Conservation (phyloP, 2,888 invertebrate species). For the Periphyllus acericola region DNA sequence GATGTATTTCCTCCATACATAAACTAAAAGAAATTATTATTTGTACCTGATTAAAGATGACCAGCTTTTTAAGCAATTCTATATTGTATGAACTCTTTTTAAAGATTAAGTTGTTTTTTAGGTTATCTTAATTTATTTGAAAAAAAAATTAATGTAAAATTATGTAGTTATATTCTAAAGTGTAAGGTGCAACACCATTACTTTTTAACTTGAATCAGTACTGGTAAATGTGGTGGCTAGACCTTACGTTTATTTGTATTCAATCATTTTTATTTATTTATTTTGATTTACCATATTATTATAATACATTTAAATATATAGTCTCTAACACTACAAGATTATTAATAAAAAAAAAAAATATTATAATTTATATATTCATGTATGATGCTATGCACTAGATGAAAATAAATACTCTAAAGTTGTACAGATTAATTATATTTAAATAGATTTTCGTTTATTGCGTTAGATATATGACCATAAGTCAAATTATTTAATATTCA, state of each 20-base stretch:
- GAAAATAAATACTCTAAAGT: neutral
- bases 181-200: constrained; percentile 57
- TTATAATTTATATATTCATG: constrained; percentile 3
- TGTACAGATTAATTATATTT: neutral
- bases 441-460: neutral
- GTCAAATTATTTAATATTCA: constrained; percentile 9
- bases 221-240: constrained; percentile 26
- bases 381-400: neutral
- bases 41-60: constrained; percentile 57
- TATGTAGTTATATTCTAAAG: constrained; percentile 53
- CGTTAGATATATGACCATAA: neutral
- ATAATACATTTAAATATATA: constrained; percentile 15
- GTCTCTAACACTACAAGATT: constrained; percentile 11
- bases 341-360: neutral
- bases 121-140: constrained; percentile 49
- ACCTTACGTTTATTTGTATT: constrained; percentile 25
- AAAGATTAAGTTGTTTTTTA: constrained; percentile 38
- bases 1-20: constrained; percentile 58
- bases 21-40: constrained; percentile 47
- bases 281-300: constrained; percentile 19
- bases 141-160: constrained; percentile 5
- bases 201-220: constrained; percentile 18
- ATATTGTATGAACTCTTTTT: constrained; percentile 36
- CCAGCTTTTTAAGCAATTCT: constrained; percentile 41
- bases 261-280: constrained; percentile 33